phyloP scores from a whole-genome alignment of 2,888 invertebrate genomes.

The Lasioglossum malachurum region DNA sequence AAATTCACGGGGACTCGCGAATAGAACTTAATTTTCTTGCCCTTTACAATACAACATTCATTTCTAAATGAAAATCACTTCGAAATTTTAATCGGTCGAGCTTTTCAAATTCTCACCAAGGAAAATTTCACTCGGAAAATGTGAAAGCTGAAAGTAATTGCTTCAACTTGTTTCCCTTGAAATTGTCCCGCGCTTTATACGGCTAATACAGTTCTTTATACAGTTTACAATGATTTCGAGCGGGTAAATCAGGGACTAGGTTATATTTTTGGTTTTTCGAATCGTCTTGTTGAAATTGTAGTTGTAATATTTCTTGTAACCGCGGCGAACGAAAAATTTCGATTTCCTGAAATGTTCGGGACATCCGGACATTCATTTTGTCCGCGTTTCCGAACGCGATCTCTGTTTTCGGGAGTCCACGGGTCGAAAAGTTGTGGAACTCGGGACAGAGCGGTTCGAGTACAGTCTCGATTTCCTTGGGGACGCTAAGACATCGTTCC shows the following conservation, averaged over 20 bases:
- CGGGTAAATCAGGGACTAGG: not conserved
- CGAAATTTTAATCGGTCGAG: not conserved
- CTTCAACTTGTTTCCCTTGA: not conserved
- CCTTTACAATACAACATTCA: not conserved
- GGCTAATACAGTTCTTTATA: not conserved
- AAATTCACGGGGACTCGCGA: not conserved
- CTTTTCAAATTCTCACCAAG: not conserved
- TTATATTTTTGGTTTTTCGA: not conserved
- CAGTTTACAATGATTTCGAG: not conserved
- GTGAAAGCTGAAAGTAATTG: not conserved
- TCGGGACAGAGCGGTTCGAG: conserved; percentile 29
- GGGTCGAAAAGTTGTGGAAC: conserved; percentile 59
- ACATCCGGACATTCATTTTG: not conserved
- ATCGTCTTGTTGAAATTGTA: not conserved
- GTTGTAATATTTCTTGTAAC: no score
- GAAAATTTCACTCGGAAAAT: not conserved
- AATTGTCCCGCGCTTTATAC: not conserved
- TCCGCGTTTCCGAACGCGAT: not conserved
- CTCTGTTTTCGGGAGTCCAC: conserved; percentile 2
- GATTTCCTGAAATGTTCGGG: not conserved
- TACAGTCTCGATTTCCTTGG: conserved; percentile 73
- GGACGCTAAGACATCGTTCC: conserved; percentile 60
- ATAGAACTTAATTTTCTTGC: not conserved
- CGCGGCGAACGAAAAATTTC: not conserved
- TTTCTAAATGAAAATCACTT: not conserved